A percentile compares a stretch with the other conserved stretches of the same genome.
Conservation (phyloP, 92 coral and sea anemone genomes). For the Parazoanthus darwini region DNA sequence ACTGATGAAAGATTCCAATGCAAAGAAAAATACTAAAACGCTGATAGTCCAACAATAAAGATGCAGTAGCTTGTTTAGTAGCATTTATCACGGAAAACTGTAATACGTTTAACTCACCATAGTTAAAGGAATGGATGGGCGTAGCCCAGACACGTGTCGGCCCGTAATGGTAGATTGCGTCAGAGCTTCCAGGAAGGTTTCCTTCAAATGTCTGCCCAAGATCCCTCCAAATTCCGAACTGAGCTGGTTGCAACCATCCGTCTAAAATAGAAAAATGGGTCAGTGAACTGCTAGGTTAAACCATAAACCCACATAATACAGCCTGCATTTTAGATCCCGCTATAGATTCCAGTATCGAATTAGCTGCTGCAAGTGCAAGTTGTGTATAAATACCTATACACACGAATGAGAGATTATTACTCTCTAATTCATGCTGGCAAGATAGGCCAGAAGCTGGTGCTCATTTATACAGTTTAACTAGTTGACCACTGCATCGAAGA, state of each 20-base stretch:
- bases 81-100: too few species aligned
- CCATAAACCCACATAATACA: too few species aligned
- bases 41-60: neutral
- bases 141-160: constrained; percentile 31
- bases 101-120: constrained; percentile 1
- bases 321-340: too few species aligned
- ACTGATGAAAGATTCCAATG: neutral
- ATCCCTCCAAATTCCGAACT: constrained; percentile 31
- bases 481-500: too few species aligned
- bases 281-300: neutral
- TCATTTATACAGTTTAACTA: too few species aligned
- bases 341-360: too few species aligned
- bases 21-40: neutral
- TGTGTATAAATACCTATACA: too few species aligned
- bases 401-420: too few species aligned
- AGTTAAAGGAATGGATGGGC: constrained; percentile 35
- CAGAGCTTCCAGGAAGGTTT: constrained; percentile 16
- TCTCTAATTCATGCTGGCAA: too few species aligned
- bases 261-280: neutral
- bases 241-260: constrained; percentile 29
- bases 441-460: too few species aligned
- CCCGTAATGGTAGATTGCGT: constrained; percentile 15
- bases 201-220: constrained; percentile 28
- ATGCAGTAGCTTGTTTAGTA: neutral
- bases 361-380: too few species aligned